A percentile compares a stretch with the other conserved stretches of the same genome.
These are phyloP conservation scores for Nannospalax galili DNA, from an alignment of 2,113 vertebrate species.

Conservation along the genomic window DNA sequence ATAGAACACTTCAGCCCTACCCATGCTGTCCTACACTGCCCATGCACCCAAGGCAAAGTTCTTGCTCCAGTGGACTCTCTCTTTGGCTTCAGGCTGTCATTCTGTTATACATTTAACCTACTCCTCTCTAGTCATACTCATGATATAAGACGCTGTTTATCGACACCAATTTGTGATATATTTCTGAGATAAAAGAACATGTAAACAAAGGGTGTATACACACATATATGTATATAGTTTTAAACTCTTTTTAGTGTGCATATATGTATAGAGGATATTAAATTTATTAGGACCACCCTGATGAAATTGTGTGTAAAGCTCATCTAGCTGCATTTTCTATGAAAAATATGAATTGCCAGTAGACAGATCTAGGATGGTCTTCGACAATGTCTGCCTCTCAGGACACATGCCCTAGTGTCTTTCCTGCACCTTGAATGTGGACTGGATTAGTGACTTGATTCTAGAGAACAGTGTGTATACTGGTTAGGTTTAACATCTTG, in stretches of 20 bases:
- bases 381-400: not conserved
- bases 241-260: not conserved
- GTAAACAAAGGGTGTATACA: not conserved
- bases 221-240: not conserved
- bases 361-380: not conserved
- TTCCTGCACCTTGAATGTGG: not conserved
- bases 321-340: not conserved
- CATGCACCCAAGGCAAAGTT: not conserved
- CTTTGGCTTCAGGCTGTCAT: not conserved
- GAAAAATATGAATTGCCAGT: not conserved
- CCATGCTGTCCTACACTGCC: not conserved
- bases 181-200: not conserved
- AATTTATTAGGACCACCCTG: not conserved
- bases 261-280: not conserved
- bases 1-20: not conserved
- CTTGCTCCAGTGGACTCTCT: not conserved
- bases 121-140: not conserved
- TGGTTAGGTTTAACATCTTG: too few species aligned
- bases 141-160: not conserved
- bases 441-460: not conserved
- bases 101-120: not conserved
- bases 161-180: not conserved
- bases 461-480: not conserved
- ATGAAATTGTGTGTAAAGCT: not conserved
- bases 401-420: not conserved